Evolutionary conservation across 2,797 vertebrate species (phyloP).

Genomic region (Scomberomorus guttatus): DNA sequence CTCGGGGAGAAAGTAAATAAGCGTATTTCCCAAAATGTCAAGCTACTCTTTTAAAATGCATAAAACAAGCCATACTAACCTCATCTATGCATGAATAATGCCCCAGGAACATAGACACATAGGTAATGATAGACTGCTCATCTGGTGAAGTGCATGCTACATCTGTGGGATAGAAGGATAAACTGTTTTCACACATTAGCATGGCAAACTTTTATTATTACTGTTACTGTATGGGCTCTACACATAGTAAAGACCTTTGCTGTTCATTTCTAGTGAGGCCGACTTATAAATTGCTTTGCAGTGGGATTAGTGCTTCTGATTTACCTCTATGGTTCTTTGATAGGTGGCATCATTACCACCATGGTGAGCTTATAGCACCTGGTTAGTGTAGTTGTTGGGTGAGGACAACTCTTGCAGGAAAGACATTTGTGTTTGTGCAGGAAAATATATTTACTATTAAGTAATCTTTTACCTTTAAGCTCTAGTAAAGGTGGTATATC

Average conservation of each 20-base stretch:
- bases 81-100: conserved; percentile 85
- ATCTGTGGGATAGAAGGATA: conserved; percentile 75
- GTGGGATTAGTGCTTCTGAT: not conserved
- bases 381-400: not conserved
- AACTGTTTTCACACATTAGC: not conserved
- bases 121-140: conserved; percentile 93
- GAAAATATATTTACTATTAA: not conserved
- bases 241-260: not conserved
- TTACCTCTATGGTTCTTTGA: not conserved
- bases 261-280: not conserved
- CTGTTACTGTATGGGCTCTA: too few species aligned
- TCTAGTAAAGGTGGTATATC: conserved; percentile 90
- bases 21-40: too few species aligned
- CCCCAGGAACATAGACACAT: conserved; percentile 91
- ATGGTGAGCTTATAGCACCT: not conserved
- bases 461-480: conserved; percentile 88
- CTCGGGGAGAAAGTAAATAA: not conserved
- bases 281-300: not conserved
- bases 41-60: not conserved
- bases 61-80: conserved; percentile 75
- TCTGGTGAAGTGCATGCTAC: conserved; percentile 88
- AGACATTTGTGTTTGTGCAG: conserved; percentile 3
- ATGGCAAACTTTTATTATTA: not conserved
- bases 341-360: not conserved
- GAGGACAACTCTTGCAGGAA: not conserved